Evolutionary conservation across 2,888 invertebrate species (phyloP).

Genomic region (Antheraea assamensis): DNA sequence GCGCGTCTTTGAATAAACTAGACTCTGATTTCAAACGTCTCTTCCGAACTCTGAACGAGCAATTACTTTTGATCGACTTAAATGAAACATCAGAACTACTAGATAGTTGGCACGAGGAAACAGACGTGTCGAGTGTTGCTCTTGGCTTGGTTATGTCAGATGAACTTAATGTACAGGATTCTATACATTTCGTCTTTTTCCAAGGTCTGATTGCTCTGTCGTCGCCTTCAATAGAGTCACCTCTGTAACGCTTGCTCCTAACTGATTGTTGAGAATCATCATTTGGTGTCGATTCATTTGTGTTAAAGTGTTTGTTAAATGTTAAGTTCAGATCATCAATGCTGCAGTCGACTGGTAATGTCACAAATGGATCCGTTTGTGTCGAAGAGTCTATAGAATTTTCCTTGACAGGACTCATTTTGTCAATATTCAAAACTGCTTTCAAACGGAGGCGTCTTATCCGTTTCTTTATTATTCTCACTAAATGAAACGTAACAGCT

Average conservation of each 20-base stretch:
- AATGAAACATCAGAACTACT: conserved; percentile 69
- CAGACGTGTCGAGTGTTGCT: conserved; percentile 33
- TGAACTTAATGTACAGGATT: conserved; percentile 53
- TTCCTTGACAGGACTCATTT: conserved; percentile 39
- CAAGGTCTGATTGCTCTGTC: conserved; percentile 49
- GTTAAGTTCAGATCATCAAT: conserved; percentile 57
- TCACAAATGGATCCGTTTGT: conserved; percentile 56
- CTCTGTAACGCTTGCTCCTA: conserved; percentile 58
- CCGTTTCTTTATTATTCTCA: conserved; percentile 47
- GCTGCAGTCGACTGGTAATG: conserved; percentile 45
- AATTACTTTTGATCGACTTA: conserved; percentile 68
- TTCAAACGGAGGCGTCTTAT: conserved; percentile 60
- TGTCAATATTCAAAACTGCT: conserved; percentile 59
- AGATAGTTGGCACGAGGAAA: conserved; percentile 49
- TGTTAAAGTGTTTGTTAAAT: conserved; percentile 57
- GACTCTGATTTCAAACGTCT: conserved; percentile 66
- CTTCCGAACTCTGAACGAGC: conserved; percentile 65
- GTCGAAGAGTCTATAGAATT: conserved; percentile 53
- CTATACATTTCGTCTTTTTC: conserved; percentile 65
- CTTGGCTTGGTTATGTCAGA: conserved; percentile 54
- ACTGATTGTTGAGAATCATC: conserved; percentile 52
- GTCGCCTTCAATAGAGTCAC: conserved; percentile 54
- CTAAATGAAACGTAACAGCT: conserved; percentile 47
- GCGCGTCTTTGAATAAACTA: conserved; percentile 60
- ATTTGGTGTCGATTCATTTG: conserved; percentile 49